Conservation (phyloP, 2,797 vertebrate species). For the Semaprochilodus insignis region DNA sequence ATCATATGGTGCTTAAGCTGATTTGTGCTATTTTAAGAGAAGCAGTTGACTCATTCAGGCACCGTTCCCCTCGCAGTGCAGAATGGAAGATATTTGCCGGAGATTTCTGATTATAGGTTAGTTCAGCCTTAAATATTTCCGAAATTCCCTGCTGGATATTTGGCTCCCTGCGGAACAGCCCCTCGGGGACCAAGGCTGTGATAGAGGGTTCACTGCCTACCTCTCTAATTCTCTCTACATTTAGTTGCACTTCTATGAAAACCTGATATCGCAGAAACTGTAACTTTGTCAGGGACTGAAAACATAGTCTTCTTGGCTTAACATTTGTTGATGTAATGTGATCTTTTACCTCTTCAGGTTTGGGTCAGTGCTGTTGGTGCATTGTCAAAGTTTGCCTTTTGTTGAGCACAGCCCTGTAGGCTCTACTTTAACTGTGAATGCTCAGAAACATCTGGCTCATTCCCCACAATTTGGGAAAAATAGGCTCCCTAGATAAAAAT, state of each 20-base stretch:
- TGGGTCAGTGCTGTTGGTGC: not conserved
- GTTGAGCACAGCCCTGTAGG: too few relatives aligned
- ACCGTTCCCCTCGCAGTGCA: slow-evolving; percentile 18
- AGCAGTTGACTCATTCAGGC: slow-evolving; percentile 44
- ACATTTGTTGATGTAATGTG: not conserved
- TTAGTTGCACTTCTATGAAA: not conserved
- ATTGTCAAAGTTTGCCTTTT: too few relatives aligned
- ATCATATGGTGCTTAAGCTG: slow-evolving; percentile 42
- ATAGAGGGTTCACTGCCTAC: slow-evolving; percentile 42
- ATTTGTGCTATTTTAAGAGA: slow-evolving; percentile 52
- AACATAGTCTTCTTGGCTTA: not conserved
- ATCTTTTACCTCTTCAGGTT: too few relatives aligned
- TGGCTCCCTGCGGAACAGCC: slow-evolving; percentile 29
- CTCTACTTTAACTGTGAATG: too few relatives aligned
- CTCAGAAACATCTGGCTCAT: too few relatives aligned
- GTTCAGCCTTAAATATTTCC: slow-evolving; percentile 29
- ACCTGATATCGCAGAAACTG: not conserved
- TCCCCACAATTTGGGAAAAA: too few relatives aligned
- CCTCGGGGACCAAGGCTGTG: slow-evolving; percentile 34
- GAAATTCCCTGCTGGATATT: slow-evolving; percentile 40
- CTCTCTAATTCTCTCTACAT: slow-evolving; percentile 33
- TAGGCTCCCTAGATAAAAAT: too few relatives aligned
- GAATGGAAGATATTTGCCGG: slow-evolving; percentile 33
- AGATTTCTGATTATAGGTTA: slow-evolving; percentile 26
- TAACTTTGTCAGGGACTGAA: not conserved